Evolutionary conservation across 1,140 invertebrate species (phyloP).

Genomic region (Psilanteris sp.): DNA sequence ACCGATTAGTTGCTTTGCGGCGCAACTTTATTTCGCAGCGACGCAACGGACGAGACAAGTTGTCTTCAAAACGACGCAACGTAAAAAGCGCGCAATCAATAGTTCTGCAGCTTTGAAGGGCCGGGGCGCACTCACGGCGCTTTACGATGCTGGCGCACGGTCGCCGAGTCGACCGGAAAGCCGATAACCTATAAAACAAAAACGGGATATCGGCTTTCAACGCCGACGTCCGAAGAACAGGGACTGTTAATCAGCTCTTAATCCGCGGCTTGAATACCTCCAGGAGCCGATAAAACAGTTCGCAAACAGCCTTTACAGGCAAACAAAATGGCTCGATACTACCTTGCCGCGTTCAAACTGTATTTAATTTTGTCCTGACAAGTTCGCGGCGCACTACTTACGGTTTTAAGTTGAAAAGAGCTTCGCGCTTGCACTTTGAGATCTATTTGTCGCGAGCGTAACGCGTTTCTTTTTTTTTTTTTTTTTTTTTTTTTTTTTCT

Average conservation of each 20-base stretch:
- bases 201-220: constrained; percentile 30
- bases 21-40: constrained; percentile 23
- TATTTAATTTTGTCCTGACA: no score
- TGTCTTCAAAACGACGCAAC: constrained; percentile 3
- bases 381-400: no score
- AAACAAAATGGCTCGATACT: constrained; percentile 11
- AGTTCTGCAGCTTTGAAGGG: constrained; percentile 6
- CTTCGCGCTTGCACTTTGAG: no score
- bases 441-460: no score
- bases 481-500: no score
- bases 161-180: constrained; percentile 11
- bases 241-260: constrained; percentile 19
- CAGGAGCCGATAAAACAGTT: constrained; percentile 15
- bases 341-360: no score
- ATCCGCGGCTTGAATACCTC: constrained; percentile 10
- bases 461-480: no score
- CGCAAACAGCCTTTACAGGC: neutral
- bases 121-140: neutral
- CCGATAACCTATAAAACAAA: constrained; percentile 27
- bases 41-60: no score
- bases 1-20: constrained; percentile 19
- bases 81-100: constrained; percentile 15
- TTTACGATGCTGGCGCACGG: constrained; percentile 3
- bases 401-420: no score
- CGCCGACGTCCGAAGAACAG: constrained; percentile 1